phyloP scores from a whole-genome alignment of 2,113 vertebrate genomes.

The Stercorarius parasiticus region DNA sequence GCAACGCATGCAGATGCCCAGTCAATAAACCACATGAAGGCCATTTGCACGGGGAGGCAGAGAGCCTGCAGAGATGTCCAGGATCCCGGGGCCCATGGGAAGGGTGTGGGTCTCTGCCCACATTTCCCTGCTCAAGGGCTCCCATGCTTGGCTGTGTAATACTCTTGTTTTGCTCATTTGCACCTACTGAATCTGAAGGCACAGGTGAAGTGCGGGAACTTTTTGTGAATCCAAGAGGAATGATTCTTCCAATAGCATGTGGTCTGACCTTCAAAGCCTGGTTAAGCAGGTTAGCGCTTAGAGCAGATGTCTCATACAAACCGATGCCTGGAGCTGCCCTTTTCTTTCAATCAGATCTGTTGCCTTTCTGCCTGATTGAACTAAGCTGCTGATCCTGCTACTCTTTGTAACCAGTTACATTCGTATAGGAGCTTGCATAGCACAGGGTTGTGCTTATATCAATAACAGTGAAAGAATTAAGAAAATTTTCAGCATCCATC shows the following conservation, averaged over 20 bases:
- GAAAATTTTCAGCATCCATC: background rate
- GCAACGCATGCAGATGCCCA: background rate
- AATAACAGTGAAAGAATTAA: background rate
- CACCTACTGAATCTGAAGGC: background rate
- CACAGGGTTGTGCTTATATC: background rate
- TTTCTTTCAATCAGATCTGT: background rate
- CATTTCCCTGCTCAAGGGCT: background rate
- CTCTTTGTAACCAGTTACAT: background rate
- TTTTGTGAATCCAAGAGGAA: background rate
- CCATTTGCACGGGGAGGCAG: background rate
- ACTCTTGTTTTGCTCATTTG: background rate
- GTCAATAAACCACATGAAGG: background rate
- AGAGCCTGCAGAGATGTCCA: background rate
- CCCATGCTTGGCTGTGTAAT: background rate
- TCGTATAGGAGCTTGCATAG: background rate
- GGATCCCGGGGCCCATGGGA: fast-evolving
- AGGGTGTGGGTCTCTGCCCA: background rate
- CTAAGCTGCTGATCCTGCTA: background rate
- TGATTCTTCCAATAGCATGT: background rate
- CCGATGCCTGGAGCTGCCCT: background rate
- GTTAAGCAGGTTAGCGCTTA: background rate
- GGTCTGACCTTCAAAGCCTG: background rate
- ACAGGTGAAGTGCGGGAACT: background rate
- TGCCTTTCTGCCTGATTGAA: background rate
- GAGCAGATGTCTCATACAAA: background rate